Evolutionary conservation across 2,797 vertebrate species (phyloP), one percentile per base, ranked within the genome.

Genomic region (Smutsia gigantea): DNA sequence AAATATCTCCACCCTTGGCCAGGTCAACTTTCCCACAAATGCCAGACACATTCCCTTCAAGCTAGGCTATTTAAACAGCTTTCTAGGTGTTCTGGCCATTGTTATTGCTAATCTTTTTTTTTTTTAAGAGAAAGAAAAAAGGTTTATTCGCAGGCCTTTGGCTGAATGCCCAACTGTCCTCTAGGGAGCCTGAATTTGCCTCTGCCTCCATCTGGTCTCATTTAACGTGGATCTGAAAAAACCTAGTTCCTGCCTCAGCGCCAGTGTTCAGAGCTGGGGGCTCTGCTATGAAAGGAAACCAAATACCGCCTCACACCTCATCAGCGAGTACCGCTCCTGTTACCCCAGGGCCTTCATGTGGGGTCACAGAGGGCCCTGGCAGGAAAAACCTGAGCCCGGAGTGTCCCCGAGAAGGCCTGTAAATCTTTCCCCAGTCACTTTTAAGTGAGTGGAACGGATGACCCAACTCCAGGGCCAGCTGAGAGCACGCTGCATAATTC

Each of bases 151-250:
- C 85, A 97, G 59, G 78, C 92, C 92, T 96, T 78, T 97, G 93
- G 78, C 93, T 79, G 82, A 97, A 95, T 95, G 93, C 96, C 96
- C 97, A 96, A 91, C 72, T 96, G 86, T 94, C 95, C 96, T 97
- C 97, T 96, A 69, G 96, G 97, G 97, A 97, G 69, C 77, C 90
- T 90, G 94, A 97, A 95, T 95, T 96, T 94, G 85, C 96, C 96
- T 93, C 92, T 96, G 94, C 88, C 95, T 97, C 97, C 96, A 97
- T 96, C 95, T 97, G 97, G 96, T 97, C 97, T 95, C 77, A 1
- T 91, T 97, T 97, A 97, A 95, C 78, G 95, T 91, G 93, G 94
- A 97, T 94, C 87, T 95, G 94, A 95, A 93, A 96, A 96, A 96
- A 79, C 18, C 34, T 51, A 87, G 95, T 95, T 98, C 92, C 96